Conservation (phyloP, 2,888 invertebrate genomes). For the Endotricha flammealis region DNA sequence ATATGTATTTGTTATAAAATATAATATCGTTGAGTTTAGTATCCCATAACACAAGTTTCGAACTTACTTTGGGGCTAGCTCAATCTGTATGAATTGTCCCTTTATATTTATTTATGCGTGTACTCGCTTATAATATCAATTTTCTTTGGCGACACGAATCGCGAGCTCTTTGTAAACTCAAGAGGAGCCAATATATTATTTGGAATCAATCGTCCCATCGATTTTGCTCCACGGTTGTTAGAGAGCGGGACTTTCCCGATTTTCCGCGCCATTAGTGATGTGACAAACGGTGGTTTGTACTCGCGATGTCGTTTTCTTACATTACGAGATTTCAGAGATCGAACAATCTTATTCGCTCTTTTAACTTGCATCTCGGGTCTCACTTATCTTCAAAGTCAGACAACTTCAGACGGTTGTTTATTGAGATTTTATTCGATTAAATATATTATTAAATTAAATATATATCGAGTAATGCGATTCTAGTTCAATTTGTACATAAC, state of each 20-base stretch:
- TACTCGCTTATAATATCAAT: background rate
- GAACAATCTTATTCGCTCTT: slow-evolving; percentile 57
- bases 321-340: slow-evolving; percentile 65
- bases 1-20: too few species aligned
- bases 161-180: slow-evolving; percentile 26
- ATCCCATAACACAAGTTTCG: too few species aligned
- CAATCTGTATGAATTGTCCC: too few species aligned
- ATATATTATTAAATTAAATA: too few species aligned
- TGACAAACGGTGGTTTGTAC: slow-evolving; percentile 69
- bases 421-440: slow-evolving; percentile 12
- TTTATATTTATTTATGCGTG: too few species aligned
- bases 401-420: slow-evolving; percentile 20
- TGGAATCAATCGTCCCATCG: slow-evolving; percentile 46
- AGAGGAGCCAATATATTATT: slow-evolving; percentile 39
- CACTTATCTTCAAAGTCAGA: slow-evolving; percentile 37
- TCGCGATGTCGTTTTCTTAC: slow-evolving; percentile 64
- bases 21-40: too few species aligned
- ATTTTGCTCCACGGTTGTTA: slow-evolving; percentile 51
- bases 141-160: background rate
- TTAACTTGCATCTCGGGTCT: slow-evolving; percentile 50
- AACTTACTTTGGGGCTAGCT: too few species aligned
- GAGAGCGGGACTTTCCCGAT: slow-evolving; percentile 60
- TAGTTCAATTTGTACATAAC: too few species aligned
- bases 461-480: too few species aligned
- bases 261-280: slow-evolving; percentile 67